Percentiles rank a stretch among this genome's conserved stretches.
Conservation (phyloP, 2,888 invertebrate species). For the Pelosia muscerda region DNA sequence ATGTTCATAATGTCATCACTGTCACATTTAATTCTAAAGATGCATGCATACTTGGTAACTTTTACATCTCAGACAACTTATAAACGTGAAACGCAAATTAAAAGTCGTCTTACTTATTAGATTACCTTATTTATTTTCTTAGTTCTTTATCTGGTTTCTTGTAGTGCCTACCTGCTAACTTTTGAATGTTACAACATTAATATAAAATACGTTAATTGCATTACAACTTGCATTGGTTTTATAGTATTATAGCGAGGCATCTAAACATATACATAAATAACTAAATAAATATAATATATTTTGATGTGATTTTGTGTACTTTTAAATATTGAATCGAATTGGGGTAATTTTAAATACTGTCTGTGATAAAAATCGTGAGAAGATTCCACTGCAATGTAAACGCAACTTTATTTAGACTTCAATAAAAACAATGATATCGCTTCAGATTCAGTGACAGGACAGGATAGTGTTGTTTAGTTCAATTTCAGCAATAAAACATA, state of each 20-base stretch:
- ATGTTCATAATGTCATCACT: conserved; percentile 9
- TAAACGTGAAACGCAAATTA: too few species aligned
- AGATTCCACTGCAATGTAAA: conserved; percentile 16
- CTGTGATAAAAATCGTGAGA: not conserved
- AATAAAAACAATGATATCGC: conserved; percentile 48
- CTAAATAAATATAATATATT: not conserved
- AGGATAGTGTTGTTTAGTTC: not conserved
- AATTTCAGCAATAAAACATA: conserved; percentile 32
- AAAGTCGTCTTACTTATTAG: too few species aligned
- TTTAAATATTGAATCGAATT: not conserved
- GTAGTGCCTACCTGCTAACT: not conserved
- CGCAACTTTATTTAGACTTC: conserved; percentile 19
- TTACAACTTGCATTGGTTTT: too few species aligned
- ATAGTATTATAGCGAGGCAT: too few species aligned
- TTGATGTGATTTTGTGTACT: not conserved
- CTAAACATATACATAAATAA: too few species aligned
- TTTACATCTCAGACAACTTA: not conserved
- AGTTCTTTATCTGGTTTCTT: not conserved
- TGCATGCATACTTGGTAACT: not conserved
- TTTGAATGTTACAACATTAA: too few species aligned
- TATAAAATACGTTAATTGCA: too few species aligned
- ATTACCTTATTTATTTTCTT: too few species aligned
- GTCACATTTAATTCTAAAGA: conserved; percentile 17
- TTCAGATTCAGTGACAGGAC: conserved; percentile 25
- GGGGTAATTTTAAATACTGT: not conserved